Evolutionary conservation across 2,113 vertebrate genomes (phyloP).

Genomic region (Chloebia gouldiae): DNA sequence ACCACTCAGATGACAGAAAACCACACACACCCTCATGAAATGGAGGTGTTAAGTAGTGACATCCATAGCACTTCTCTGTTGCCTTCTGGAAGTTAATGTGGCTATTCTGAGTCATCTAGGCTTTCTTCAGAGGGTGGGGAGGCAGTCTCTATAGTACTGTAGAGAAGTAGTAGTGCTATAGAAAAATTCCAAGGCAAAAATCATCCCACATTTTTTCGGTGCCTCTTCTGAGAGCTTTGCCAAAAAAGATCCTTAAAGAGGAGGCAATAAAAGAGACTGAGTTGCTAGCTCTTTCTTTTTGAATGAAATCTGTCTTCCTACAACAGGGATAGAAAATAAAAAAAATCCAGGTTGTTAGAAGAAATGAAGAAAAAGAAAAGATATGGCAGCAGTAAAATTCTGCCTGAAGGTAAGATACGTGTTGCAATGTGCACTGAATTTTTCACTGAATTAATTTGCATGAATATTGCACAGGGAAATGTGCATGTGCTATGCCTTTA

Average conservation of each 20-base stretch:
- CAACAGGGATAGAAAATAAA: neutral
- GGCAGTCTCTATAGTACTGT: neutral
- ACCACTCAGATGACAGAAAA: neutral
- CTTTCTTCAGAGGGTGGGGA: neutral
- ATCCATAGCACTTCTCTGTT: neutral
- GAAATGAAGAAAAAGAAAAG: neutral
- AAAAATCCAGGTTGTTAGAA: neutral
- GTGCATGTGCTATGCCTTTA: constrained; percentile 39
- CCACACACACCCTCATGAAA: neutral
- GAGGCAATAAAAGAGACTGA: neutral
- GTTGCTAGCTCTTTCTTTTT: neutral
- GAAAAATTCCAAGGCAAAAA: neutral
- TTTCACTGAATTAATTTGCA: constrained; percentile 55
- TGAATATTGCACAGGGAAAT: constrained; percentile 34
- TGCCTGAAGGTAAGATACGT: constrained; percentile 35
- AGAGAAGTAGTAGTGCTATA: neutral
- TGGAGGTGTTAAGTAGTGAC: neutral
- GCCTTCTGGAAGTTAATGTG: neutral
- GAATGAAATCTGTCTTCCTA: neutral
- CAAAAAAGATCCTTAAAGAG: neutral
- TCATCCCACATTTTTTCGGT: neutral
- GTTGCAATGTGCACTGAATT: constrained; percentile 31
- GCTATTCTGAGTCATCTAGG: neutral
- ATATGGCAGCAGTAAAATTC: constrained; percentile 13
- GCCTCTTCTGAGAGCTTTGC: neutral